These are phyloP conservation scores for Tortrix viridana DNA, from an alignment of 2,888 invertebrate genomes.

Conservation along the genomic window DNA sequence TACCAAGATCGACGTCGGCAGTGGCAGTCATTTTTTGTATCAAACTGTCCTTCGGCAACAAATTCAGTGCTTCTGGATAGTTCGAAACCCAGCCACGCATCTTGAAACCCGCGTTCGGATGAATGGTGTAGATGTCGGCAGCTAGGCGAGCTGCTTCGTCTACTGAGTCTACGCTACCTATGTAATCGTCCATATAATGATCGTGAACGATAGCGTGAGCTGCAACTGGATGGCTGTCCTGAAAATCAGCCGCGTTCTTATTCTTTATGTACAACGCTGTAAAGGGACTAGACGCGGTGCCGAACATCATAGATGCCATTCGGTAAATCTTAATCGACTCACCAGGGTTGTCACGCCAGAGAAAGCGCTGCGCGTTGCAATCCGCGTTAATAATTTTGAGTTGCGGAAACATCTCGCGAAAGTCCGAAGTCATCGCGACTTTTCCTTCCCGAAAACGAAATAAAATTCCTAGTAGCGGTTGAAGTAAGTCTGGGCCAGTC, in stretches of 20 bases:
- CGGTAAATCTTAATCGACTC: background rate
- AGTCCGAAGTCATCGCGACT: background rate
- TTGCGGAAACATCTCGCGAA: no score
- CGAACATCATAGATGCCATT: conserved; percentile 15
- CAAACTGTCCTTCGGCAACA: background rate
- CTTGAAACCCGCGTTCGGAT: background rate
- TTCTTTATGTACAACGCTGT: no score
- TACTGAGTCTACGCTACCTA: conserved; percentile 13
- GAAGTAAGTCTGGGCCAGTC: conserved; percentile 50
- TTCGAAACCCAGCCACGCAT: conserved; percentile 10
- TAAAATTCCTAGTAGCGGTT: conserved; percentile 44
- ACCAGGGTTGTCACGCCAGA: conserved; percentile 12
- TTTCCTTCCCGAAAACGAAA: conserved; percentile 19
- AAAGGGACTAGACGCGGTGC: conserved; percentile 35
- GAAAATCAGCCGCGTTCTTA: no score
- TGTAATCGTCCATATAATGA: conserved; percentile 25
- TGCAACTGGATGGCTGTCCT: background rate
- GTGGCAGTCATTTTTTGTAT: background rate
- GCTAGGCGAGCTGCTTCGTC: background rate
- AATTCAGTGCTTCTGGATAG: background rate
- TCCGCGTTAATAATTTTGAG: conserved; percentile 29
- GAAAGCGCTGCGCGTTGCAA: conserved; percentile 35
- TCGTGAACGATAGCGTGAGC: conserved; percentile 25
- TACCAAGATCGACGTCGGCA: no score
- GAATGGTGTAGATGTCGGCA: no score